phyloP scores from a whole-genome alignment of 1,140 invertebrate genomes.

The Lasaia peninsularis region DNA sequence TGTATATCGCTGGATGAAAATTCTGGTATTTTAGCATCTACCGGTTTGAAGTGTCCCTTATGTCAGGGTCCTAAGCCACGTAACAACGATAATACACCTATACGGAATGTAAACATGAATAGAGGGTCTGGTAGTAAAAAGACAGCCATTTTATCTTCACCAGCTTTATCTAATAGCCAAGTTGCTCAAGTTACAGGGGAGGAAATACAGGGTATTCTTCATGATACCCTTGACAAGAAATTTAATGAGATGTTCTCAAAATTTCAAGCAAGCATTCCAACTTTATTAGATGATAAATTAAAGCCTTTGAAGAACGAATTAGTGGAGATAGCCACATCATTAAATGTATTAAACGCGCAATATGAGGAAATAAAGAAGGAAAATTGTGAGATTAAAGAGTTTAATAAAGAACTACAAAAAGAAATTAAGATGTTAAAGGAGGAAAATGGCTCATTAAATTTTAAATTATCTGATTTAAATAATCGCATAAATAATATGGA shows the following conservation, averaged over 20 bases:
- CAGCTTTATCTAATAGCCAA: too few relatives aligned
- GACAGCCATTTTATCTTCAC: too few relatives aligned
- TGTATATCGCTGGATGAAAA: too few relatives aligned
- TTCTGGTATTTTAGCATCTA: too few relatives aligned
- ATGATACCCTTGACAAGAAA: neutral
- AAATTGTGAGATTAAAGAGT: neutral
- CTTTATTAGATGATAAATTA: neutral
- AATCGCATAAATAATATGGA: neutral
- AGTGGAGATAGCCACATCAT: neutral
- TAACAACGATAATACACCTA: too few relatives aligned
- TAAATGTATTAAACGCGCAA: neutral
- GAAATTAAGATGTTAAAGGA: neutral
- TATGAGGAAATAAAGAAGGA: constrained; percentile 1
- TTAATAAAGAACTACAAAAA: neutral
- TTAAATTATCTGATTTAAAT: neutral
- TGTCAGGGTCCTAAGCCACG: too few relatives aligned
- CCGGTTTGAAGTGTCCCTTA: too few relatives aligned
- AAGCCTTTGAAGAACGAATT: neutral
- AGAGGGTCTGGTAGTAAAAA: too few relatives aligned
- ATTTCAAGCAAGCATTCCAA: neutral
- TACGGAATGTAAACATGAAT: too few relatives aligned
- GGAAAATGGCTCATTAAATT: neutral
- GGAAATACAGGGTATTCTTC: neutral
- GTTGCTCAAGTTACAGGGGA: neutral
- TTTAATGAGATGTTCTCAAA: neutral